Evolutionary conservation across 2,797 vertebrate species (phyloP), one percentile per base, ranked within the genome.

Genomic region (Oreochromis mossambicus): DNA sequence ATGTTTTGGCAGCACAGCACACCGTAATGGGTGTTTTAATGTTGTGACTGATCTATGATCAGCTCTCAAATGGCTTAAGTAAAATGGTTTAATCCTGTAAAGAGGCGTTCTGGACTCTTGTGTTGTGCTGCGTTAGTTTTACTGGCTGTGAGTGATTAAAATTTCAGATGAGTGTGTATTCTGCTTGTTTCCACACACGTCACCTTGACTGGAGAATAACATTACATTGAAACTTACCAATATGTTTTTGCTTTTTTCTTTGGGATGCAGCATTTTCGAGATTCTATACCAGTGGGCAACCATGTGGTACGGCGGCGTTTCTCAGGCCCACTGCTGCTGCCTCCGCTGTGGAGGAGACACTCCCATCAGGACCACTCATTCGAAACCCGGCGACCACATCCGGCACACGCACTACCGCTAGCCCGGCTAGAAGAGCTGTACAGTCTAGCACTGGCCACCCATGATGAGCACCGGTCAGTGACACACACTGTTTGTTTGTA

Each of bases 291-390:
- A 14, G 84, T 55, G 3, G 41, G 81, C 24, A 86, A 94, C 17
- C 92, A 93, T 52, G 94, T 91, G 6, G 92, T 97, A 70, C 92
- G 95, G 24, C 95, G 97, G 9, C 94, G 96, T 34, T 98, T 96
- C 88, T 98, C 97, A 0, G 97, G 97, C 19, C 95, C 95, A 1
- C 85, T 97, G 7, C 12, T 96, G 81, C 95, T 98, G 36, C 97
- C 97, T 0, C 95, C 96, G 0, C 76, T 97, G 55, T 93, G 93
- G 5, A 95, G 95, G 86, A 94, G 95, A 77, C 96, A 97, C 19
- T 93, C 94, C 5, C 77, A 78, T 26, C 86, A 95, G 56, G 97
- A 97, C 24, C 83, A 48, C 2, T 79, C 87, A 10, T 83, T 24
- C 3, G 84, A 93, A 34, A 7, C 41, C 4, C 81, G 88, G 1